A percentile compares a stretch with the other conserved stretches of the same genome.
These are phyloP conservation scores for Heliconius hortense DNA, from an alignment of 2,888 invertebrate genomes.

Conservation along the genomic window DNA sequence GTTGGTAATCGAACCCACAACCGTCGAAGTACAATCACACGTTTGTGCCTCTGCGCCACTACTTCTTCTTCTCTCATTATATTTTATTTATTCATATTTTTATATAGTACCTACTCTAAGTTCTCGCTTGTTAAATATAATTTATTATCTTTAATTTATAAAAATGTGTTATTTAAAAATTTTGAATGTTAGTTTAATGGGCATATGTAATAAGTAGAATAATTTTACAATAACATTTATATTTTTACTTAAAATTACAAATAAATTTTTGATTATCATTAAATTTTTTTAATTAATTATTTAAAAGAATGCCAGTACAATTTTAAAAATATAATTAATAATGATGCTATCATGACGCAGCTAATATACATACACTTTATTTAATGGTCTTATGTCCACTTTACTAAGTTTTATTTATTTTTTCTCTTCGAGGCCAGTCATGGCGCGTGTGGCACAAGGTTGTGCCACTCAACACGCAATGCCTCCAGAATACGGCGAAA, in stretches of 20 bases:
- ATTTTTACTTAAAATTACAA: neutral
- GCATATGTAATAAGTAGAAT: neutral
- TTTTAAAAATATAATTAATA: too few species aligned
- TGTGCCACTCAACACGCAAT: too few species aligned
- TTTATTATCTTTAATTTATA: neutral
- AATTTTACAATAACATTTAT: neutral
- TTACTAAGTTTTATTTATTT: too few species aligned
- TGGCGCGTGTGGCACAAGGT: too few species aligned
- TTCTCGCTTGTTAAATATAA: constrained; percentile 9
- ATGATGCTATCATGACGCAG: too few species aligned
- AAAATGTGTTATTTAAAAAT: neutral
- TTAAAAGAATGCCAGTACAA: neutral
- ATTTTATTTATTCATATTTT: neutral
- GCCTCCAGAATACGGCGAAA: too few species aligned
- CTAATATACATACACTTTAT: too few species aligned
- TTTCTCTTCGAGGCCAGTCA: too few species aligned
- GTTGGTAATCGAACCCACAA: neutral
- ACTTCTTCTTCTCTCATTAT: neutral
- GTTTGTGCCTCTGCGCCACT: too few species aligned
- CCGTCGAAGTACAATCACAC: too few species aligned
- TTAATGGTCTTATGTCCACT: too few species aligned
- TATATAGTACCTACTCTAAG: neutral
- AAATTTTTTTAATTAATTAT: neutral
- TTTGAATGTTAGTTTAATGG: neutral
- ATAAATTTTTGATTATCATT: neutral